Evolutionary conservation across 2,888 invertebrate genomes (phyloP).

Genomic region (Dryomyza anilis): DNA sequence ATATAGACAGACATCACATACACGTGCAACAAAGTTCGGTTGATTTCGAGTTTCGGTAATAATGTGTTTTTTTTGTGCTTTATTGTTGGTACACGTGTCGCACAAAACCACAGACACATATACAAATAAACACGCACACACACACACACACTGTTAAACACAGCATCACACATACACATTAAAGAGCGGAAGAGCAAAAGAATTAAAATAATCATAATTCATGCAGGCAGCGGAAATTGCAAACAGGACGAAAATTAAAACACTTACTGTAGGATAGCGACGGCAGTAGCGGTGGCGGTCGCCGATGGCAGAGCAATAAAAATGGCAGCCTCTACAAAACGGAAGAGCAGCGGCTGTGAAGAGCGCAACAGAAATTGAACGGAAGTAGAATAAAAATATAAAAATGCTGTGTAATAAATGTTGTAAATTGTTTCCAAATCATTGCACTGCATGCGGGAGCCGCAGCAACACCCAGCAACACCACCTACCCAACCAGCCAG

Average conservation of each 20-base stretch:
- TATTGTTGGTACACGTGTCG: constrained; percentile 18
- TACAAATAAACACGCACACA: background rate
- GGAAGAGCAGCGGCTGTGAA: too few relatives aligned
- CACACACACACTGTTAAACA: background rate
- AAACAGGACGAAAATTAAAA: constrained; percentile 14
- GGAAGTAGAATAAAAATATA: constrained; percentile 11
- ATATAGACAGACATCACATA: too few relatives aligned
- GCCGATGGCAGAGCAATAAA: constrained; percentile 10
- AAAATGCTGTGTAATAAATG: constrained; percentile 42
- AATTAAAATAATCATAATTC: constrained; percentile 25
- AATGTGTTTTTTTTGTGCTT: too few relatives aligned
- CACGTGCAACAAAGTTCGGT: too few relatives aligned
- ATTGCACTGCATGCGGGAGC: constrained; percentile 42
- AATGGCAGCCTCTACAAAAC: too few relatives aligned
- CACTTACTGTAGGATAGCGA: too few relatives aligned
- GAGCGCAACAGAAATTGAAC: too few relatives aligned
- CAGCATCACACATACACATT: background rate
- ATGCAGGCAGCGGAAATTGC: constrained; percentile 17
- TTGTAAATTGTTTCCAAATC: constrained; percentile 50
- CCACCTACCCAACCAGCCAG: background rate
- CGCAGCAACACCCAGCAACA: background rate
- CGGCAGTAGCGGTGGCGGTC: background rate
- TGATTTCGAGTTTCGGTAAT: too few relatives aligned
- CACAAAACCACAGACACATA: constrained; percentile 2
- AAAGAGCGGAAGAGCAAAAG: background rate